phyloP scores from a whole-genome alignment of 2,113 vertebrate genomes.

The Acinonyx jubatus region DNA sequence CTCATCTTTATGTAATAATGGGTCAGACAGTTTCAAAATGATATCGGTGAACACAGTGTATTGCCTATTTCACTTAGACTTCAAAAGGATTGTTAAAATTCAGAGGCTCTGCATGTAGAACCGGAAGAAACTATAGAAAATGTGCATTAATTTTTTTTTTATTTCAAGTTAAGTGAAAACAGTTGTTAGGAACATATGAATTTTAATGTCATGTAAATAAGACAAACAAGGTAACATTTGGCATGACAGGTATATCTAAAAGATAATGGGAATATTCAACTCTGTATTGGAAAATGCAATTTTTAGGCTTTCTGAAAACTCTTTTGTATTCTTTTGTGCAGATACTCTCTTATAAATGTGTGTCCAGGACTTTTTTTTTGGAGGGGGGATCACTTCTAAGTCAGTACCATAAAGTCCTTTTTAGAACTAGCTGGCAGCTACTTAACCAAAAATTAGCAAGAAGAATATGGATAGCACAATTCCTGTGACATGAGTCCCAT shows the following conservation, averaged over 20 bases:
- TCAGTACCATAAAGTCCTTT: neutral
- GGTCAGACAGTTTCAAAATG: conserved; percentile 67
- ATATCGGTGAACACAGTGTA: conserved; percentile 55
- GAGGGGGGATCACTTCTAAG: neutral
- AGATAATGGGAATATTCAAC: neutral
- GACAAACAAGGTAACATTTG: neutral
- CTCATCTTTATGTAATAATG: conserved; percentile 71
- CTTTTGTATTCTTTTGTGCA: neutral
- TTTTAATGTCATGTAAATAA: conserved; percentile 42
- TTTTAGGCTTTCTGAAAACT: conserved; percentile 9
- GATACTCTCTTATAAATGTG: neutral
- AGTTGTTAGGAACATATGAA: neutral
- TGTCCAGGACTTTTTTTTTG: neutral
- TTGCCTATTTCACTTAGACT: conserved; percentile 51
- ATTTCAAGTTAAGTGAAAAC: conserved; percentile 53
- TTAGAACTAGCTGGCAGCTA: neutral
- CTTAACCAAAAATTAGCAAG: neutral
- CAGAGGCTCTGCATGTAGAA: neutral
- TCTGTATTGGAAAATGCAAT: neutral
- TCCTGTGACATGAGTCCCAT: neutral
- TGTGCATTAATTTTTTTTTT: neutral
- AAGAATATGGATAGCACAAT: neutral
- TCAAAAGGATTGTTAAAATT: conserved; percentile 57
- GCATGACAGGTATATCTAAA: neutral
- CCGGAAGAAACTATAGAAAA: conserved; percentile 43